Percentiles rank a stretch among this genome's conserved stretches.
phyloP scores from a whole-genome alignment of 1,140 invertebrate genomes.

The Macrostomum lignano region DNA sequence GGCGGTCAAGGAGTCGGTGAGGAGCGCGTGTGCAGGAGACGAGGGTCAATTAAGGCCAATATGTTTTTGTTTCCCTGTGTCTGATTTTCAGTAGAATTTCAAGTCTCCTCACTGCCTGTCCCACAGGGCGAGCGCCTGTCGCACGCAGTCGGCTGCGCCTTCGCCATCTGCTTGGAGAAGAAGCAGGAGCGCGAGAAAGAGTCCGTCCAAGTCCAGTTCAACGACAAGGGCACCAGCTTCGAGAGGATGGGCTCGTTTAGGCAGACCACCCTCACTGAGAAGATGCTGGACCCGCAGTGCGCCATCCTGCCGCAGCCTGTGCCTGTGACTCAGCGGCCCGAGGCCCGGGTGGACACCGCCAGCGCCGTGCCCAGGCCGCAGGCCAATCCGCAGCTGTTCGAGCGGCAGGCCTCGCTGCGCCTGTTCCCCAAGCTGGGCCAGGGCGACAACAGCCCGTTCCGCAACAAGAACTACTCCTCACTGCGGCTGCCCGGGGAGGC shows the following conservation, averaged over 20 bases:
- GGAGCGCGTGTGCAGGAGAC: no score
- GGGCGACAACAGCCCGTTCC: no score
- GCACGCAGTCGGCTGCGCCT: conserved; percentile 94
- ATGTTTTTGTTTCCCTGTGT: no score
- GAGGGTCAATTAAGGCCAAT: no score
- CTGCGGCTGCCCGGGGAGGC: no score
- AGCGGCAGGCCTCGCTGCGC: conserved; percentile 55
- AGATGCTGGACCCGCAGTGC: conserved; percentile 36
- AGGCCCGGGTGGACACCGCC: neutral
- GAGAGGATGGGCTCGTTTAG: conserved; percentile 68
- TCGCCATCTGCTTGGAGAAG: conserved; percentile 78
- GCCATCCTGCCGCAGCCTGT: conserved; percentile 16
- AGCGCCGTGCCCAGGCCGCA: neutral
- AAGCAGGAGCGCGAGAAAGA: conserved; percentile 92
- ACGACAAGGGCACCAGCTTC: conserved; percentile 68
- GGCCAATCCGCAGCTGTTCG: neutral
- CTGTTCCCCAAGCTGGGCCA: conserved; percentile 51
- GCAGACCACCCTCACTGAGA: conserved; percentile 37
- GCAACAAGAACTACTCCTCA: no score
- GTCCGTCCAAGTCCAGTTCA: conserved; percentile 47
- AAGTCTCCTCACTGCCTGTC: neutral
- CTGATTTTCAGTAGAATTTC: conserved; percentile 1
- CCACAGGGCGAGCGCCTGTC: conserved; percentile 64
- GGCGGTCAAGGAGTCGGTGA: conserved; percentile 72
- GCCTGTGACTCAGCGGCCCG: neutral